Conservation (phyloP, 1,140 invertebrate species). For the Zaprionus capensis region DNA sequence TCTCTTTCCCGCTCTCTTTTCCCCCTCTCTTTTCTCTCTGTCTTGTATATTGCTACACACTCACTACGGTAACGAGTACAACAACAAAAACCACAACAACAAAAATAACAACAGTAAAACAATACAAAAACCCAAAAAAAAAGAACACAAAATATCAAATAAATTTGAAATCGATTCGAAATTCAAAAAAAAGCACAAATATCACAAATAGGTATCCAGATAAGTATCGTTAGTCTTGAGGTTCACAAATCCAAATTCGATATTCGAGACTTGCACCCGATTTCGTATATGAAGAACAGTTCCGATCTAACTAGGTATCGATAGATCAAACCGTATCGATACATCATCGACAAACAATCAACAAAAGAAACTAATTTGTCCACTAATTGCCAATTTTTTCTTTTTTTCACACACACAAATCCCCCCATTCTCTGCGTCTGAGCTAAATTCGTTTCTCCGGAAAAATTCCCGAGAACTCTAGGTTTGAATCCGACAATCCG, state of each 20-base stretch:
- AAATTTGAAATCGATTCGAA: conserved; percentile 28
- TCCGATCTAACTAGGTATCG: conserved; percentile 25
- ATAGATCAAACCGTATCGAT: conserved; percentile 36
- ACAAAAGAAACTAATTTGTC: conserved; percentile 68
- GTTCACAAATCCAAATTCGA: neutral
- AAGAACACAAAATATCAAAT: conserved; percentile 14
- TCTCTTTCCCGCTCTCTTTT: conserved; percentile 31
- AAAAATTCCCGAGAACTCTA: conserved; percentile 14
- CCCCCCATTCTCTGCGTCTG: conserved; percentile 11
- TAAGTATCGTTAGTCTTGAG: conserved; percentile 38
- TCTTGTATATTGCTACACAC: conserved; percentile 63
- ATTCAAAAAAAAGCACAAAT: conserved; percentile 20
- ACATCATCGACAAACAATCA: conserved; percentile 56
- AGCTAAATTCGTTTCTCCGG: neutral
- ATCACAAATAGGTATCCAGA: conserved; percentile 24
- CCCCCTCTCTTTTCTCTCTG: conserved; percentile 26
- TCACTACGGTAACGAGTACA: conserved; percentile 67
- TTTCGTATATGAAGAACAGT: conserved; percentile 4
- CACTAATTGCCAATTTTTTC: conserved; percentile 23
- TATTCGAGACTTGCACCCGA: conserved; percentile 13
- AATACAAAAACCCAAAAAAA: conserved; percentile 12
- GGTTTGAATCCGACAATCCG: conserved; percentile 20
- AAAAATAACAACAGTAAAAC: conserved; percentile 33
- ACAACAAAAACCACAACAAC: conserved; percentile 55
- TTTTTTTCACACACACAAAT: conserved; percentile 20